Base-by-base conservation (phyloP, 2,797 vertebrate species). In the Parambassis ranga region DNA sequence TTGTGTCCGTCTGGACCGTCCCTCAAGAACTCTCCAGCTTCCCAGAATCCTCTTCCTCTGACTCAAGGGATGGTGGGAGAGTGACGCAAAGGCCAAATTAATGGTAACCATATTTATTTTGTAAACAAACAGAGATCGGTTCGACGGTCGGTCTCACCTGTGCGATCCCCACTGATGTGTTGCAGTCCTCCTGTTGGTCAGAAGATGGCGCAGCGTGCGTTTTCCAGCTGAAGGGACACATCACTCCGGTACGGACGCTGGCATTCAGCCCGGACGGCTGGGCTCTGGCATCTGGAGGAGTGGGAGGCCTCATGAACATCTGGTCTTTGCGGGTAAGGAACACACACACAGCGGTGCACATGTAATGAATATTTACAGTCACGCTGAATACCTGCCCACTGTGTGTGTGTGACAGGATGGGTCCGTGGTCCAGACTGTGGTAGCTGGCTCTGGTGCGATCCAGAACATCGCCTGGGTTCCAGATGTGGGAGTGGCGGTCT, bases 381-480 rank as follows among this genome's bases (percentile, higher is more conserved):
- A 37, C 30, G 2, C 39, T 13, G 1, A 69, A 58, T 53, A 10
- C 38, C 14, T 66, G 32, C 14, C 14, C 39, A 24, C 24, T 43
- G 4, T 35, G 19, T 14, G 6, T 43, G 22, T 55, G 42, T 82
- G 10, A 36, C 86, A 99, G 97, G 97, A 99, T 18, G 96, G 96
- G 2, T 97, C 96, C 0, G 93, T 99, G n/a, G 65, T 99, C 13
- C 97, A 98, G 88, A 96, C 95, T 1, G 94, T 97, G 3, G 94
- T 98, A 3, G 96, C 96, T 10, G 95, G 97, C 9, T 97, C 97
- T 28, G 97, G 97, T 55, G 94, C 97, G 4, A 94, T 99, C 82
- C 95, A 98, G 84, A 95, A 94, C 50, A 95, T 94, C 0, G 95
- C 96, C n/a, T 99, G 97, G 97, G 97, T 99, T 77, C 95, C 97